A percentile compares a stretch with the other conserved stretches of the same genome.
Evolutionary conservation across 2,797 vertebrate genomes (phyloP).

Genomic region (Eulemur coronatus): DNA sequence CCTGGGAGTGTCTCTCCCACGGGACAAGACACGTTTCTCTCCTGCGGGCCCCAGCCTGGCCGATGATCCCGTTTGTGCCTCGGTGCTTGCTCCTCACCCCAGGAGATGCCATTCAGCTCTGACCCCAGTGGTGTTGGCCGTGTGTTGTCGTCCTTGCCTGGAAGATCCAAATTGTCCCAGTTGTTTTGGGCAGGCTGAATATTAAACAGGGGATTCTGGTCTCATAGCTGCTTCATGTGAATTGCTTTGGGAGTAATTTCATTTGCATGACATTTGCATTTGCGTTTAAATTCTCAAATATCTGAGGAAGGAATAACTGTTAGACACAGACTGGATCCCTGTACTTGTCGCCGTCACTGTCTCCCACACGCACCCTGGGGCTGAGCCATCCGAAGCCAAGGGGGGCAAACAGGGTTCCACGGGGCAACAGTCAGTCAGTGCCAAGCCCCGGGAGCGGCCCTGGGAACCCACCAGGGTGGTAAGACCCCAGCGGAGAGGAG

Average conservation of each 20-base stretch:
- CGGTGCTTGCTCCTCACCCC: background rate
- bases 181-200: background rate
- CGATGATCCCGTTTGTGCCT: background rate
- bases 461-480: background rate
- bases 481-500: background rate
- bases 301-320: background rate
- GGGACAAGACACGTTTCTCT: background rate
- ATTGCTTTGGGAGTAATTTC: conserved; percentile 37
- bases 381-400: background rate
- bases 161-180: background rate
- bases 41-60: background rate
- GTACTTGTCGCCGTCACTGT: accelerated
- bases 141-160: background rate
- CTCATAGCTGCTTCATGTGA: background rate
- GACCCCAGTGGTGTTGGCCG: background rate
- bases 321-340: background rate
- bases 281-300: background rate
- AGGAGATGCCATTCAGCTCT: background rate
- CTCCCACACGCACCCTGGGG: background rate
- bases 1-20: background rate
- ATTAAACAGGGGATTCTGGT: background rate
- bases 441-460: background rate
- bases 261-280: conserved; percentile 36
- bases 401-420: background rate
- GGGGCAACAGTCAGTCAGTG: accelerated